Percentiles rank a stretch among this genome's conserved stretches.
Evolutionary conservation across 2,113 vertebrate species (phyloP).

Genomic region (Cyprinodon variegatus): DNA sequence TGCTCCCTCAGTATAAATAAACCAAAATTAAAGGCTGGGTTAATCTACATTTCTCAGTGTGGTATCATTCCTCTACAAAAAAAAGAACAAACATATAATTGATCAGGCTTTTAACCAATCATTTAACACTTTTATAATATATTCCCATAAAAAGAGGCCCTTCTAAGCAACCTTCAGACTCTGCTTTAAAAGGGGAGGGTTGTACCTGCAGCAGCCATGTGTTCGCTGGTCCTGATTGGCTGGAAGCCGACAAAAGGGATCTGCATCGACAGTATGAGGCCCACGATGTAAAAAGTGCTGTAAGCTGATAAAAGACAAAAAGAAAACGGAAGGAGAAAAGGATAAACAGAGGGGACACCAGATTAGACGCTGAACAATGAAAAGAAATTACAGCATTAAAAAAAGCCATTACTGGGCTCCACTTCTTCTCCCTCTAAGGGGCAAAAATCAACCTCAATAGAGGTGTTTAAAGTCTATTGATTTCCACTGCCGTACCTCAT

Average conservation of each 20-base stretch:
- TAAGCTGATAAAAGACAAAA: conserved; percentile 82
- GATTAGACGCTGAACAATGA: conserved; percentile 17
- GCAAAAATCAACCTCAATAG: conserved; percentile 30
- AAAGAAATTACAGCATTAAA: conserved; percentile 1
- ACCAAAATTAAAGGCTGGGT: not conserved
- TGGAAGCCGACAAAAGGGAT: conserved; percentile 98
- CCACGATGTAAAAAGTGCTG: conserved; percentile 98
- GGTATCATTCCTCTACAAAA: too few relatives aligned
- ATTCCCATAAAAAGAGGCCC: not conserved
- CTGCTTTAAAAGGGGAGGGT: conserved; percentile 5
- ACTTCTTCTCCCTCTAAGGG: conserved; percentile 14
- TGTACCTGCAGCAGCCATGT: conserved; percentile 97
- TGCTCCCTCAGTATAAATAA: not conserved
- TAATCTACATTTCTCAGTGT: too few relatives aligned
- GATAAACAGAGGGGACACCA: not conserved
- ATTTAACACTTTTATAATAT: too few relatives aligned
- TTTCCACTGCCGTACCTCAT: conserved; percentile 51
- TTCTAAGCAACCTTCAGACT: not conserved
- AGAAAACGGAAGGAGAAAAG: not conserved
- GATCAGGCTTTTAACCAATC: too few relatives aligned
- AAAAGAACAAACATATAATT: too few relatives aligned
- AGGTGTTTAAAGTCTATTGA: conserved; percentile 59
- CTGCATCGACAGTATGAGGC: conserved; percentile 97
- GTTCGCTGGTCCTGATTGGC: conserved; percentile 96
- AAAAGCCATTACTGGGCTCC: not conserved